Percentiles rank a stretch among this genome's conserved stretches.
Evolutionary conservation across 2,797 vertebrate genomes (phyloP).

Genomic region (Coccyzus lansbergi): DNA sequence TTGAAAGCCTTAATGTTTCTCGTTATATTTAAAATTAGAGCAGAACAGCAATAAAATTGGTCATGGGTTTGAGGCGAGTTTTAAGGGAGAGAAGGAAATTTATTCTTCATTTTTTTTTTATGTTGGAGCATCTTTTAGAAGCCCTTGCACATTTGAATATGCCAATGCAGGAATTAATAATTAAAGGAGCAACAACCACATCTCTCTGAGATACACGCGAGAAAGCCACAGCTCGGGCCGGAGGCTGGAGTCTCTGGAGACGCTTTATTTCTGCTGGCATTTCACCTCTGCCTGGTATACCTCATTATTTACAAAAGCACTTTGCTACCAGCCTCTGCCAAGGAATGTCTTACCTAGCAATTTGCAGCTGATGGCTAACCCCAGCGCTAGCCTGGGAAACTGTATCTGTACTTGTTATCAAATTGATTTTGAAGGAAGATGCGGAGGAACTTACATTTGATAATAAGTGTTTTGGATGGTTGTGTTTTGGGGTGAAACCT

Average conservation of each 20-base stretch:
- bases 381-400: not conserved
- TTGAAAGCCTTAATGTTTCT: slow-evolving; percentile 58
- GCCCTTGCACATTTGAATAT: not conserved
- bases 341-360: not conserved
- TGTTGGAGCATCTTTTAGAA: not conserved
- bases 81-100: slow-evolving; percentile 30
- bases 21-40: slow-evolving; percentile 59
- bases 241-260: not conserved
- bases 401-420: not conserved
- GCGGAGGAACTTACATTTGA: rapidly evolving
- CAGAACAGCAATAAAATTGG: slow-evolving; percentile 48
- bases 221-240: not conserved
- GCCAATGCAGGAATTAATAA: slow-evolving; percentile 53
- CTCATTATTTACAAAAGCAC: not conserved
- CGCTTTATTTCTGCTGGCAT: not conserved
- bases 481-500: not conserved
- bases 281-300: not conserved
- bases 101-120: slow-evolving; percentile 8
- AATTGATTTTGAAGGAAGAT: not conserved
- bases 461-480: rapidly evolving
- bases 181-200: slow-evolving; percentile 40
- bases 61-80: slow-evolving; percentile 38
- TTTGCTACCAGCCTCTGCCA: not conserved
- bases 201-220: not conserved
- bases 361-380: not conserved